A percentile compares a stretch with the other conserved stretches of the same genome.
phyloP scores from a whole-genome alignment of 2,113 vertebrate species.

The Isichthys henryi region DNA sequence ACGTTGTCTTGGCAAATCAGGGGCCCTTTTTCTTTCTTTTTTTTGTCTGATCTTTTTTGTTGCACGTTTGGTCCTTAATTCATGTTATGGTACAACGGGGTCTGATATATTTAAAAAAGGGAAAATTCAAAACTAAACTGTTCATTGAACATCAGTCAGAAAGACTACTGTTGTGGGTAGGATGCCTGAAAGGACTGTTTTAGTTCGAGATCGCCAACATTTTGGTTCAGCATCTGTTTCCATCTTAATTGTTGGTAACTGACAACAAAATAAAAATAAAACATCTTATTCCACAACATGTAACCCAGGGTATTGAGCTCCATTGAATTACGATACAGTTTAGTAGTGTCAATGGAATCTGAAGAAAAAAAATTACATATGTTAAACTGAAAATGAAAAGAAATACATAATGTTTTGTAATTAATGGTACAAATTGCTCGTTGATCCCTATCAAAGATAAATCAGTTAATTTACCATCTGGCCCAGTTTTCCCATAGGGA shows the following conservation, averaged over 20 bases:
- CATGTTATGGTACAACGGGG: background rate
- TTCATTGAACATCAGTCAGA: background rate
- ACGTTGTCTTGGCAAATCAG: constrained; percentile 32
- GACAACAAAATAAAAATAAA: background rate
- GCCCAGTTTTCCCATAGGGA: background rate
- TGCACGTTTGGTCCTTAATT: background rate
- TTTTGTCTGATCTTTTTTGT: background rate
- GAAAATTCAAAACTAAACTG: background rate
- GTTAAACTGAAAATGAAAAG: background rate
- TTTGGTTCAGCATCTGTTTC: background rate
- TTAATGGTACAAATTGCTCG: background rate
- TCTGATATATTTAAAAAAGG: background rate
- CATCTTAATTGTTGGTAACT: background rate
- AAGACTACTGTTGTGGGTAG: background rate
- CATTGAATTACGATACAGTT: background rate
- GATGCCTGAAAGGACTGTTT: background rate
- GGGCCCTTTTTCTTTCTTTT: background rate
- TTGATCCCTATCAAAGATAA: background rate
- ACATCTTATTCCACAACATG: background rate
- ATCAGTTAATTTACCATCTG: background rate
- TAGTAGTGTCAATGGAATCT: background rate
- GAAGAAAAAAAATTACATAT: background rate
- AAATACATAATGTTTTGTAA: background rate
- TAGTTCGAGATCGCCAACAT: background rate
- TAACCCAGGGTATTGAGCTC: background rate